phyloP scores from a whole-genome alignment of 2,797 vertebrate genomes.

The Rhinogobio ventralis region DNA sequence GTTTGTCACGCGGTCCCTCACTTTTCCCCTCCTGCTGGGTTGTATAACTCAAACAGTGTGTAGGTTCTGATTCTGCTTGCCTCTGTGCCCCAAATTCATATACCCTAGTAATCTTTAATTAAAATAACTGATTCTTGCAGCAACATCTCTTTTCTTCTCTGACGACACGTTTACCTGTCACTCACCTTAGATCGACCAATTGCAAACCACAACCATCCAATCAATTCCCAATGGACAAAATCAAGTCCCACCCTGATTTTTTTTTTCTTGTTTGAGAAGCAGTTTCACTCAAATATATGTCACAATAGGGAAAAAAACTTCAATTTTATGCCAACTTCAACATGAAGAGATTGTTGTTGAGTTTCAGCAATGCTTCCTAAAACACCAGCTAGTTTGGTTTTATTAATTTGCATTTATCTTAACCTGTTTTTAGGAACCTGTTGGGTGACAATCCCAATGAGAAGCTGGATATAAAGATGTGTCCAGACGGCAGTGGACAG shows the following conservation, averaged over 20 bases:
- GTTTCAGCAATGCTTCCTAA: neutral
- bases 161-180: neutral
- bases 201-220: neutral
- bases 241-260: neutral
- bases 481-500: slow-evolving; percentile 91
- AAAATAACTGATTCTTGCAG: neutral
- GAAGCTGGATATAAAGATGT: slow-evolving; percentile 95
- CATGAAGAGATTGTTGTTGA: neutral
- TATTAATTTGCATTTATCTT: neutral
- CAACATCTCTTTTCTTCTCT: neutral
- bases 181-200: neutral
- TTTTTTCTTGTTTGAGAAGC: neutral
- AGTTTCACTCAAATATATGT: neutral
- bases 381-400: neutral
- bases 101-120: neutral
- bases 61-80: neutral
- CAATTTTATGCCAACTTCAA: neutral
- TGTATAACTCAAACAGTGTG: slow-evolving; percentile 55
- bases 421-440: slow-evolving; percentile 81
- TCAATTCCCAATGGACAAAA: neutral
- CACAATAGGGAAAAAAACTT: neutral
- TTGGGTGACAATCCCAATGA: slow-evolving; percentile 88
- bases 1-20: neutral
- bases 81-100: neutral
- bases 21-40: slow-evolving; percentile 33